phyloP scores from a whole-genome alignment of 1,140 invertebrate species.

The Polyergus mexicanus region DNA sequence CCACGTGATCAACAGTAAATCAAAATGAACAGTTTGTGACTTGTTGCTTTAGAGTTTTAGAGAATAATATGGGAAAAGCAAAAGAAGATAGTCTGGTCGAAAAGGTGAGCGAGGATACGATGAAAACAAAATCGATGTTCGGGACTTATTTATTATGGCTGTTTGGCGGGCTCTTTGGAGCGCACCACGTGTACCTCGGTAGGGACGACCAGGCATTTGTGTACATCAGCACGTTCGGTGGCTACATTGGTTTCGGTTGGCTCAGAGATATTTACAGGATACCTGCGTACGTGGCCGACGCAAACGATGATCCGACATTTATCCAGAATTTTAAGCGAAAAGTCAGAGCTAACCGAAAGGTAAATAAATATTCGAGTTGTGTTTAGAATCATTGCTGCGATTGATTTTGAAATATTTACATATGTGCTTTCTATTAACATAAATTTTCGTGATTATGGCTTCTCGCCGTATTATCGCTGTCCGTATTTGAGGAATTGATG shows the following conservation, averaged over 20 bases:
- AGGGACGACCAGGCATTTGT: slow-evolving; percentile 96
- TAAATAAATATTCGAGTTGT: slow-evolving; percentile 79
- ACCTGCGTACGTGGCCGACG: slow-evolving; percentile 94
- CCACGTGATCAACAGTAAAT: not conserved
- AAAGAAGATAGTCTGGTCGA: not conserved
- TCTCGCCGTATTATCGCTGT: not conserved
- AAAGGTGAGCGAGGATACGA: not conserved
- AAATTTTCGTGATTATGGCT: not conserved
- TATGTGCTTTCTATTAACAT: not conserved
- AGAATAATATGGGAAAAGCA: slow-evolving; percentile 43
- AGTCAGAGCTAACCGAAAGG: slow-evolving; percentile 89
- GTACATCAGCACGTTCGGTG: slow-evolving; percentile 95
- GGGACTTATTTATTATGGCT: slow-evolving; percentile 94
- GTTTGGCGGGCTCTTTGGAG: slow-evolving; percentile 94
- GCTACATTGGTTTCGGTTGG: slow-evolving; percentile 95
- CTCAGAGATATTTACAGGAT: slow-evolving; percentile 94
- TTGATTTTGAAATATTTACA: not conserved
- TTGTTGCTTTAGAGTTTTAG: not conserved
- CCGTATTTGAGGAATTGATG: slow-evolving; percentile 23
- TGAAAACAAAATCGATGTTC: slow-evolving; percentile 71
- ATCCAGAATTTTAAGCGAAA: slow-evolving; percentile 89
- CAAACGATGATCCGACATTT: slow-evolving; percentile 92
- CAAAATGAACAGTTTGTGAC: not conserved
- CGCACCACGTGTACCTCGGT: slow-evolving; percentile 96
- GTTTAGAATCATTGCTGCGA: slow-evolving; percentile 8